These are phyloP conservation scores for Tupaia tana DNA, from an alignment of 2,113 vertebrate species.

Conservation along the genomic window DNA sequence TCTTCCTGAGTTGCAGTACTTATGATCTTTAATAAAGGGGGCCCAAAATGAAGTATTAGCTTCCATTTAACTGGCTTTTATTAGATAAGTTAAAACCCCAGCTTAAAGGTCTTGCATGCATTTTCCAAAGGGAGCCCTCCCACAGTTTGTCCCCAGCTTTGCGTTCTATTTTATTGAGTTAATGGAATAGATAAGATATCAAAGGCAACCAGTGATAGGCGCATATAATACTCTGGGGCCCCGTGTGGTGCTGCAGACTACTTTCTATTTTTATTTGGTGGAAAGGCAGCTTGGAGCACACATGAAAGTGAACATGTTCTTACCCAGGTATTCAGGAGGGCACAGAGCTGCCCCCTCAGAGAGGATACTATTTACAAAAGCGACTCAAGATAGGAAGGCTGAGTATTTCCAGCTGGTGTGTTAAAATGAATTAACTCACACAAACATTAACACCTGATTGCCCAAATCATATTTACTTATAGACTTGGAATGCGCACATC, in stretches of 20 bases:
- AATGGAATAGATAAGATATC: slow-evolving; percentile 87
- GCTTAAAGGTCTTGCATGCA: slow-evolving; percentile 63
- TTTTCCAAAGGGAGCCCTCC: slow-evolving; percentile 81
- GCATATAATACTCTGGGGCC: slow-evolving; percentile 71
- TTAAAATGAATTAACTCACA: slow-evolving; percentile 71
- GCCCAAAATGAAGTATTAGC: slow-evolving; percentile 80
- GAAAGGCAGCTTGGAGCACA: slow-evolving; percentile 76
- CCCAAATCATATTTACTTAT: slow-evolving; percentile 79
- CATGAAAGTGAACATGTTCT: slow-evolving; percentile 76
- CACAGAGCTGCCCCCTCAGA: slow-evolving; percentile 63
- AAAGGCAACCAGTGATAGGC: slow-evolving; percentile 82
- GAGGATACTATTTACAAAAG: slow-evolving; percentile 60
- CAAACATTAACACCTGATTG: slow-evolving; percentile 79
- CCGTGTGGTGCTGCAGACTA: slow-evolving; percentile 80
- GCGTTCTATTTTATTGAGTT: slow-evolving; percentile 83
- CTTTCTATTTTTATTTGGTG: slow-evolving; percentile 82
- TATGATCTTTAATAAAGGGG: slow-evolving; percentile 77
- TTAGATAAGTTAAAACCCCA: slow-evolving; percentile 70
- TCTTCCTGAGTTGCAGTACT: slow-evolving; percentile 66
- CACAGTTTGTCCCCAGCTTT: slow-evolving; percentile 85
- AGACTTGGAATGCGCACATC: slow-evolving; percentile 74
- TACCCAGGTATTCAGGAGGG: slow-evolving; percentile 72
- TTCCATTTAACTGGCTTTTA: slow-evolving; percentile 82
- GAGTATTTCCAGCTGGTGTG: slow-evolving; percentile 53
- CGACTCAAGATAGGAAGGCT: slow-evolving; percentile 55